These are phyloP conservation scores for Caenorhabditis sinica DNA, from an alignment of 2,888 invertebrate genomes.

Conservation along the genomic window DNA sequence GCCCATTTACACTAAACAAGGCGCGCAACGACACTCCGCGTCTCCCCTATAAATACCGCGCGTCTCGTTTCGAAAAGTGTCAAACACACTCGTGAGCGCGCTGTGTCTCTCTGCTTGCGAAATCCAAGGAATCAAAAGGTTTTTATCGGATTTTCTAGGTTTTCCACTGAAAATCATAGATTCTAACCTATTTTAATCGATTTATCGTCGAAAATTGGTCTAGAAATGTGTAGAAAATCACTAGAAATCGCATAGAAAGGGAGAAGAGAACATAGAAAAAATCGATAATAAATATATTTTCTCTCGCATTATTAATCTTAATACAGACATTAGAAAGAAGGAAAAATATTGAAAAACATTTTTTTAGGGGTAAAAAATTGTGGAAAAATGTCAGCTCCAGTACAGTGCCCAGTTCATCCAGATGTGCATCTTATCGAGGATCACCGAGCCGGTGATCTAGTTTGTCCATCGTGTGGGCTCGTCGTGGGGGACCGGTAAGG, in stretches of 20 bases:
- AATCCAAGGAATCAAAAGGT: slow-evolving; percentile 8
- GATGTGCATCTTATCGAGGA: slow-evolving; percentile 97
- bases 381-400: slow-evolving; percentile 70
- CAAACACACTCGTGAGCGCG: neutral
- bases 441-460: slow-evolving; percentile 98
- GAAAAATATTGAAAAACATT: neutral
- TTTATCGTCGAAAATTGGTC: neutral
- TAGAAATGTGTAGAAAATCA: neutral
- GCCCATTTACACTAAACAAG: neutral
- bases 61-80: neutral
- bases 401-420: slow-evolving; percentile 92
- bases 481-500: slow-evolving; percentile 94
- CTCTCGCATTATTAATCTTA: neutral
- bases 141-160: slow-evolving; percentile 13
- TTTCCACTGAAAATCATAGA: neutral
- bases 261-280: neutral
- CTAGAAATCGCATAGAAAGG: neutral
- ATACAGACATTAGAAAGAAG: neutral
- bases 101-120: neutral
- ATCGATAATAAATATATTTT: neutral
- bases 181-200: neutral
- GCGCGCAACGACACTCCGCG: slow-evolving; percentile 6
- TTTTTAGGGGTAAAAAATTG: slow-evolving; percentile 3
- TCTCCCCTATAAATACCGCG: neutral
- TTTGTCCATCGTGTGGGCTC: slow-evolving; percentile 99